Conservation (phyloP, 64 coral and sea anemone species). For the Actinia equina region DNA sequence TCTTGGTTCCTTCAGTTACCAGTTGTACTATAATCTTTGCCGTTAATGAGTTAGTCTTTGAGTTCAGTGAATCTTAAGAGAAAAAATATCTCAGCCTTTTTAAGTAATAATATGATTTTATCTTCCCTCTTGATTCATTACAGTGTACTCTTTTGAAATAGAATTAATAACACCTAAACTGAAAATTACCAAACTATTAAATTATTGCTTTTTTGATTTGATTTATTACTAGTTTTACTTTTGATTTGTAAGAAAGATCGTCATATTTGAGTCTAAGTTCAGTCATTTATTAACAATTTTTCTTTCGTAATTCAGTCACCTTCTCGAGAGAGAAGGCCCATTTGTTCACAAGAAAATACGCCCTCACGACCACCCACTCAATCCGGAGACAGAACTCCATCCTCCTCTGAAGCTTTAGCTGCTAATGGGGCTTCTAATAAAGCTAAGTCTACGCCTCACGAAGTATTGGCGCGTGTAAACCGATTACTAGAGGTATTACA, state of each 20-base stretch:
- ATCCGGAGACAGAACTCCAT: not conserved
- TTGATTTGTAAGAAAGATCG: not conserved
- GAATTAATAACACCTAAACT: too few species aligned
- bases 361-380: not conserved
- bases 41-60: conserved; percentile 1
- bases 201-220: too few species aligned
- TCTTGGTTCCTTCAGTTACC: not conserved
- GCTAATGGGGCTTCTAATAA: conserved; percentile 4
- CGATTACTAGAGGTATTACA: conserved; percentile 55
- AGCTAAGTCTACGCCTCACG: conserved; percentile 30
- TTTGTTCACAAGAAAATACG: not conserved
- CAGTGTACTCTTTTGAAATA: too few species aligned
- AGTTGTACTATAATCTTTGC: not conserved
- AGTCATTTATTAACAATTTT: not conserved
- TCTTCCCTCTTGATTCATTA: too few species aligned
- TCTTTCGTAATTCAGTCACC: conserved; percentile 15
- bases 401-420: conserved; percentile 6
- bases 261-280: not conserved
- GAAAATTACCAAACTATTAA: too few species aligned
- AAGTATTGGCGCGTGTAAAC: conserved; percentile 66
- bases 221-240: not conserved
- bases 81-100: not conserved
- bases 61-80: not conserved
- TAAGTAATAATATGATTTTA: not conserved
- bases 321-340: not conserved